Base-by-base conservation (phyloP, 1,140 invertebrate genomes). In the Drosophila nasuta region DNA sequence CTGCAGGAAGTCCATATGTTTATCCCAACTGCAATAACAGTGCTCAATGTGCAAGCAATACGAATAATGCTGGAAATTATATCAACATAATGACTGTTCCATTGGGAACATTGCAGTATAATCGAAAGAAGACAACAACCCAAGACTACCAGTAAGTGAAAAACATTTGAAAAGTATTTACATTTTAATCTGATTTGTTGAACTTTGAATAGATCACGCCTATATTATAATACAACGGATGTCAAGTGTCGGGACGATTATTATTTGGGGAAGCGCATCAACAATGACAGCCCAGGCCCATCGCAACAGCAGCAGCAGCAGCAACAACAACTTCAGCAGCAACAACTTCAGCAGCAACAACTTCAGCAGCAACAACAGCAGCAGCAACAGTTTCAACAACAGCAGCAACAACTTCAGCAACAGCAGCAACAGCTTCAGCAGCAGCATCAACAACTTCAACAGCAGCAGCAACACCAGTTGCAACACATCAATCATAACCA, bases 61-160 rank as follows among this genome's bases (percentile, higher is more conserved):
- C 46, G 30, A 90, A 77, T 60, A 88, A 63, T 48, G 33, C 76
- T 5, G 90, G 83, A 58, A 92, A 89, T 63, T 92, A 91, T 71
- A 91, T 92, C 43, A 92, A 92, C 71, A 77, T 92, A 69, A 91
- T 92, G 83, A 77, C 91, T 1, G 81, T 92, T 56, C 91, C 91
- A 30, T 43, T 92, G 46, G 90, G 86, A 17, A 90, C 89, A 1
- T 56, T 92, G 65, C 91, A 92, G 56, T 92, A 92, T 77, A 91
- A 92, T 75, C 89, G 91, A 41, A 80, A 92, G 57, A 92, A 92
- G 66, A 68, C 88, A 35, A 68, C 83, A 63, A 69, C 91, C 52
- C 91, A 92, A 58, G 91, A 92, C 43, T 91, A 91, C 62, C 91
- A 92, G 91, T 92, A 81, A 89, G 91, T 82, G 10, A 20, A 41